These are phyloP conservation scores for Uromys caudimaculatus DNA, from an alignment of 2,797 vertebrate genomes.

Conservation along the genomic window DNA sequence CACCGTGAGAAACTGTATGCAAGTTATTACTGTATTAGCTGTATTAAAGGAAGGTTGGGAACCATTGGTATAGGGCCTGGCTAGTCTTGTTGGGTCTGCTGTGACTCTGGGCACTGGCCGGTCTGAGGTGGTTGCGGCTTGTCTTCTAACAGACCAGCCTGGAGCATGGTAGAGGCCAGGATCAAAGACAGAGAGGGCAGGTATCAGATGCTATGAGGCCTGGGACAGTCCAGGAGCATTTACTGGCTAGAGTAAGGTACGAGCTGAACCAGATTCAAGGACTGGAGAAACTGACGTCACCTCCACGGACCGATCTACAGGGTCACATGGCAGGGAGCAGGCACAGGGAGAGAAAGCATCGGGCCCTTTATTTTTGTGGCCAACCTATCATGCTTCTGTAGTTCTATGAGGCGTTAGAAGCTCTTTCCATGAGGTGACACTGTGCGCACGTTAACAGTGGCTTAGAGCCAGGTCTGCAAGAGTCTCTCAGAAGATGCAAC, in stretches of 20 bases:
- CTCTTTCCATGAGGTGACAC: background rate
- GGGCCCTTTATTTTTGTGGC: background rate
- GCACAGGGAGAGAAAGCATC: background rate
- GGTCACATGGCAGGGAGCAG: background rate
- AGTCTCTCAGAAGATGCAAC: background rate
- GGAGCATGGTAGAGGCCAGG: background rate
- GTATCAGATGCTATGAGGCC: background rate
- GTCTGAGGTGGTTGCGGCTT: background rate
- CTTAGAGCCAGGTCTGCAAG: background rate
- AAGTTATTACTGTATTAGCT: background rate
- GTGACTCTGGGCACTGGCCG: background rate
- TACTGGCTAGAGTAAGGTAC: background rate
- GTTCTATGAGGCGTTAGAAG: background rate
- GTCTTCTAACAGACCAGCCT: background rate
- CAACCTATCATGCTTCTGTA: background rate
- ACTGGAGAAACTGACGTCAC: background rate
- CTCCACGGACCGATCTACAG: background rate
- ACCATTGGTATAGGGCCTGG: background rate
- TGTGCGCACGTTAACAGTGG: background rate
- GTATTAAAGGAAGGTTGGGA: background rate
- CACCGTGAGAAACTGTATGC: background rate
- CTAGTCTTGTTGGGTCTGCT: background rate
- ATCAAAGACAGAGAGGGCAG: background rate
- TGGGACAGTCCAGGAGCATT: background rate
- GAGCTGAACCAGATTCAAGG: background rate